A percentile compares a stretch with the other conserved stretches of the same genome.
phyloP scores from a whole-genome alignment of 2,113 vertebrate genomes.

The Nanger granti region DNA sequence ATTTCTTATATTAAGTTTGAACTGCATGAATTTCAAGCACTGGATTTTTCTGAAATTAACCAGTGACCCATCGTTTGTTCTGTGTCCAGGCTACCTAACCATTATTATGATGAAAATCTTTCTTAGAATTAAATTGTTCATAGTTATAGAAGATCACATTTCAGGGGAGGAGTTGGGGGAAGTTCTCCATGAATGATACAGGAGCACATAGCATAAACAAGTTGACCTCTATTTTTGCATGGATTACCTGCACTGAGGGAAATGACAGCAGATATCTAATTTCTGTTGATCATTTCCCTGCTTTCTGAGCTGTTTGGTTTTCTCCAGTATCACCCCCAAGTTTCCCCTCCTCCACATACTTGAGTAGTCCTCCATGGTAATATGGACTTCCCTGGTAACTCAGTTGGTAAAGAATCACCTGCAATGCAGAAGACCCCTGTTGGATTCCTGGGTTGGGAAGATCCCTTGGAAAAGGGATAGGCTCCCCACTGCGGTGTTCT shows the following conservation, averaged over 20 bases:
- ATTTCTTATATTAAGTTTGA: neutral
- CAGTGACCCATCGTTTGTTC: neutral
- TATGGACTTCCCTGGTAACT: neutral
- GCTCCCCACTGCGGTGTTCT: neutral
- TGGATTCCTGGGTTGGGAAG: neutral
- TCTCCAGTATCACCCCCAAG: neutral
- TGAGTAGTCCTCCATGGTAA: neutral
- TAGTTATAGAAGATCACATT: conserved; percentile 4
- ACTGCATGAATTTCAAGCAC: neutral
- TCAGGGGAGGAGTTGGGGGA: neutral
- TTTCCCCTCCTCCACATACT: neutral
- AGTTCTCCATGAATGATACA: neutral
- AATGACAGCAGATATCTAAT: neutral
- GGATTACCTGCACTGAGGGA: neutral
- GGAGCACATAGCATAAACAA: neutral
- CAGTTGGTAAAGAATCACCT: neutral
- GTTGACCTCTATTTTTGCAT: neutral
- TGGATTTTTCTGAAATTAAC: neutral
- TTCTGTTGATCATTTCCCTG: neutral
- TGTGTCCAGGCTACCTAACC: neutral
- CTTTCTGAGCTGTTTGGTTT: neutral
- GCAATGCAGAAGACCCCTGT: neutral
- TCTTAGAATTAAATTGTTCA: neutral
- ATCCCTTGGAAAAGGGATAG: neutral
- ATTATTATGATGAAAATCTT: neutral